These are phyloP conservation scores for Odontamblyopus lacepedii DNA, from an alignment of 2,797 vertebrate species.

Conservation along the genomic window DNA sequence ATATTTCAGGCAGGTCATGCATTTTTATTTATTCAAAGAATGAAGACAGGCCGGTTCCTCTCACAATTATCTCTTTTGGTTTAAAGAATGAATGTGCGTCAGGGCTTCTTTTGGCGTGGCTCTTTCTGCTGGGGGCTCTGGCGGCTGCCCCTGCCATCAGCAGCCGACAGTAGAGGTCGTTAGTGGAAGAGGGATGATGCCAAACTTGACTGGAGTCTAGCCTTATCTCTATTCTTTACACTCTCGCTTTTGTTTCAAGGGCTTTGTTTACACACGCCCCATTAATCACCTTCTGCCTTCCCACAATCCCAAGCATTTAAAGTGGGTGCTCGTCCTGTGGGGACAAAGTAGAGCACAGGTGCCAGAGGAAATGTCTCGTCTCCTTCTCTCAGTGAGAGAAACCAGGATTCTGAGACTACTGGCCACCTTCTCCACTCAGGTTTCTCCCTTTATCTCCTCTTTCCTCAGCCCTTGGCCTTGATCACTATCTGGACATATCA, in stretches of 20 bases:
- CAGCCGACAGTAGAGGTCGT: conserved; percentile 82
- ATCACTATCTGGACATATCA: conserved; percentile 58
- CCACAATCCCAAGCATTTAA: conserved; percentile 75
- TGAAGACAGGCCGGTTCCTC: conserved; percentile 76
- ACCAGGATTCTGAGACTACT: conserved; percentile 59
- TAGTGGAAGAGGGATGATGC: conserved; percentile 83
- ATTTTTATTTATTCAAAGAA: conserved; percentile 82
- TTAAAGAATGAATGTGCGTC: conserved; percentile 82
- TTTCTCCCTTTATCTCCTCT: conserved; percentile 55
- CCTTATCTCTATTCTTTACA: conserved; percentile 83
- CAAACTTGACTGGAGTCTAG: conserved; percentile 80
- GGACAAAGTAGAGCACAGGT: conserved; percentile 69
- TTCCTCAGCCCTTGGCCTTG: conserved; percentile 58
- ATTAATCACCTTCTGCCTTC: conserved; percentile 81
- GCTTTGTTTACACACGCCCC: conserved; percentile 81
- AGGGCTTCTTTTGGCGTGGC: conserved; percentile 72
- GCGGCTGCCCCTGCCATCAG: conserved; percentile 69
- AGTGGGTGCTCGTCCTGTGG: conserved; percentile 63
- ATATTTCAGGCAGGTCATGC: conserved; percentile 81
- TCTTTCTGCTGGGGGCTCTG: conserved; percentile 64
- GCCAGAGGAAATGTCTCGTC: conserved; percentile 72
- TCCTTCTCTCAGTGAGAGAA: conserved; percentile 53
- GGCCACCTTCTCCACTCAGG: conserved; percentile 52
- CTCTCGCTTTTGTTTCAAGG: conserved; percentile 84
- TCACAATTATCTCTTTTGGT: conserved; percentile 82